Percentiles rank a stretch among this genome's conserved stretches.
phyloP scores from a whole-genome alignment of 1,140 invertebrate species.

The Lordiphosa collinella region DNA sequence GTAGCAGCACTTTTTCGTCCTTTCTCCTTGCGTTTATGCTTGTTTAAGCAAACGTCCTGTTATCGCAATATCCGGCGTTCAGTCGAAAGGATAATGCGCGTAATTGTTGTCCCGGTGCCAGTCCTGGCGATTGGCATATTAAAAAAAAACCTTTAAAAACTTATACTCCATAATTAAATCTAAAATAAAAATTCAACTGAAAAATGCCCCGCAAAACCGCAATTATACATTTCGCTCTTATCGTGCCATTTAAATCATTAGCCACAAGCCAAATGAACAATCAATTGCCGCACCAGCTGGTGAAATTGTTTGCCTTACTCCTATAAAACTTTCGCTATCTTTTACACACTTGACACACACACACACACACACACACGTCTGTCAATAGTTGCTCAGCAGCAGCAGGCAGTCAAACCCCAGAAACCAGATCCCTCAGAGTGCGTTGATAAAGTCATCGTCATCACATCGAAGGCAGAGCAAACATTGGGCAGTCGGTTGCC shows the following conservation, averaged over 20 bases:
- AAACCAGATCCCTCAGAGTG: background rate
- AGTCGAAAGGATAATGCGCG: conserved; percentile 69
- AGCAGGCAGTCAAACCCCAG: background rate
- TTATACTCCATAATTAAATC: no score
- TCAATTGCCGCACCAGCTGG: conserved; percentile 15
- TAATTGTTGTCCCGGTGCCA: conserved; percentile 64
- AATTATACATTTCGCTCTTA: background rate
- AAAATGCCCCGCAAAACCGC: no score
- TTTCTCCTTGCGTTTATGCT: conserved; percentile 65
- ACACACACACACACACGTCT: background rate
- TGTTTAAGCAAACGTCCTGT: conserved; percentile 74
- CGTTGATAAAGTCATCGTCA: conserved; percentile 14
- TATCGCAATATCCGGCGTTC: conserved; percentile 42
- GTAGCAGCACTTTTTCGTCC: conserved; percentile 23
- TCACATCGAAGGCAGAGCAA: conserved; percentile 19
- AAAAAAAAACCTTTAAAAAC: no score
- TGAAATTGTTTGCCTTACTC: conserved; percentile 37
- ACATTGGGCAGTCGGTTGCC: conserved; percentile 23
- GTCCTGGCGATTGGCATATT: background rate
- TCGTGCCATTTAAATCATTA: conserved; percentile 13
- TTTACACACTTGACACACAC: conserved; percentile 13
- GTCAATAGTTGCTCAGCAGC: conserved; percentile 6
- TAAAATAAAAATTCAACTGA: no score
- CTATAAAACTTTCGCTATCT: conserved; percentile 48
- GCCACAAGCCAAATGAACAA: conserved; percentile 18